Evolutionary conservation across 2,113 vertebrate genomes (phyloP), one percentile per base, ranked within the genome.

Genomic region (Cranoglanis bouderius): DNA sequence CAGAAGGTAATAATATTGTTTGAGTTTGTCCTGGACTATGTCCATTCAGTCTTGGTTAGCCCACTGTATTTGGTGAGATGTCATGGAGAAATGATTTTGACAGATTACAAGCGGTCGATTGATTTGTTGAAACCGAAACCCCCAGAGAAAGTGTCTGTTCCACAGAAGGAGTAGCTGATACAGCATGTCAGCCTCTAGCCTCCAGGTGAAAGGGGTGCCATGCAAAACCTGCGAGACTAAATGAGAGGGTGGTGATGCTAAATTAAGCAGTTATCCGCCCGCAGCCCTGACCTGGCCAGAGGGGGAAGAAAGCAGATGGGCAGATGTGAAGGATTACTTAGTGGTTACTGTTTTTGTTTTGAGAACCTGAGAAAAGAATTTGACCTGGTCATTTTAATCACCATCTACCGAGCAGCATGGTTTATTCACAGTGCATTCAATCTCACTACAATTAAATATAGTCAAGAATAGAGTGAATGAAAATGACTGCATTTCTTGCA

Each of bases 161-260:
- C 32, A 61, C n/a, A 43, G 61, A 82, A 85, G 81, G 85, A 21
- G 61, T 57, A 63, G 26, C 59, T 63, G 38, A 43, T 74, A 18
- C 75, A 61, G 24, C 67, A 32, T 63, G 89, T 84, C 8, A 59
- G 61, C 86, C 81, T 90, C 32, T 57, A 57, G 88, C 89, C 63
- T 90, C 46, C 88, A 88, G 89, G 88, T 91, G 74, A 67, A 63
- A 67, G 40, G 29, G 91, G 86, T 91, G 84, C 88, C 70, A 61
- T 40, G 32, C 40, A 32, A 55, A 26, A 67, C 57, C 86, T 88
- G 35, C 87, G 14, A 49, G 19, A 40, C 43, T 90, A 90, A 94
- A 93, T 93, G 88, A 93, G 87, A 92, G 91, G 90, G 82, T 91
- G 84, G 90, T 77, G 85, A 19, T 78, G 75, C 89, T 67, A 40